Evolutionary conservation across 2,797 vertebrate genomes (phyloP).

Genomic region (Urosaurus nigricauda): DNA sequence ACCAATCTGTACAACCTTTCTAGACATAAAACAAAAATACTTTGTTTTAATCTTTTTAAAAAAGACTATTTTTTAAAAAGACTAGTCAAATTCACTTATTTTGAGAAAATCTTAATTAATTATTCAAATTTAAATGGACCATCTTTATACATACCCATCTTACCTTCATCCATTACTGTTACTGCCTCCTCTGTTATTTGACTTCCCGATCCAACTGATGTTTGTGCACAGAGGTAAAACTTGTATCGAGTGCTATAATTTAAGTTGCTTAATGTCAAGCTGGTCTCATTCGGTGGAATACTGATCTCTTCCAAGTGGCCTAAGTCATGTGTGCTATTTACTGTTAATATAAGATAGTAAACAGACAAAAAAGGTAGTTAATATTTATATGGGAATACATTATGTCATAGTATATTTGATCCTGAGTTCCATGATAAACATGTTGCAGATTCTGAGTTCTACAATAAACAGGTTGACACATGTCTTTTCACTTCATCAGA

Average conservation of each 20-base stretch:
- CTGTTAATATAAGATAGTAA: constrained; percentile 76
- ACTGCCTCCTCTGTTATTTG: constrained; percentile 89
- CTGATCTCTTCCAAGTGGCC: constrained; percentile 89
- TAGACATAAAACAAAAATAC: constrained; percentile 8
- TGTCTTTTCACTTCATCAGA: not conserved
- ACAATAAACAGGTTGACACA: not conserved
- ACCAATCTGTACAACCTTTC: constrained; percentile 28
- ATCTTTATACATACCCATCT: constrained; percentile 82
- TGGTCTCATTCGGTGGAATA: constrained; percentile 92
- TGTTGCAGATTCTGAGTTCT: not conserved
- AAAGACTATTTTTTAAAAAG: not conserved
- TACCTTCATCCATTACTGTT: constrained; percentile 95
- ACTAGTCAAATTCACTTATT: constrained; percentile 29
- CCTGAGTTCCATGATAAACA: not conserved
- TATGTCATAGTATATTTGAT: not conserved
- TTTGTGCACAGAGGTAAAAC: constrained; percentile 95
- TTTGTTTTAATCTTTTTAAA: constrained; percentile 4
- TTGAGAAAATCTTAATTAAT: not conserved
- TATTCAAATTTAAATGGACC: not conserved
- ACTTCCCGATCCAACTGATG: constrained; percentile 87
- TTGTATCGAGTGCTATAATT: constrained; percentile 97
- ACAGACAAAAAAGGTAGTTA: constrained; percentile 37
- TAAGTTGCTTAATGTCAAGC: constrained; percentile 90
- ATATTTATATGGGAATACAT: constrained; percentile 8
- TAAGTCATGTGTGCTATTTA: constrained; percentile 94